These are phyloP conservation scores for Papilio gigon DNA, from an alignment of 2,888 invertebrate genomes.

Conservation along the genomic window DNA sequence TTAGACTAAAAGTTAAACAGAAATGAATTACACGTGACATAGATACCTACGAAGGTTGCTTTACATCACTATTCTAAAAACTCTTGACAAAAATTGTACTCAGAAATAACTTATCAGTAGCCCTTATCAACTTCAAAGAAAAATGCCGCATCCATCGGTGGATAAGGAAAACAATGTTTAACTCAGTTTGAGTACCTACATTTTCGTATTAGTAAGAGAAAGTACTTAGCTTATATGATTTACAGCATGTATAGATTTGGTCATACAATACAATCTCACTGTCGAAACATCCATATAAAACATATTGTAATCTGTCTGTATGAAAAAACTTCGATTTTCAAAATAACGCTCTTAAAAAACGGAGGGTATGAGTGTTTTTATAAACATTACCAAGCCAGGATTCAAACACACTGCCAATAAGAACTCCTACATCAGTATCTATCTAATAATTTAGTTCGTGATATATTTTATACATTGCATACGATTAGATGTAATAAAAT, in stretches of 20 bases:
- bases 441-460: neutral
- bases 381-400: too few relatives aligned
- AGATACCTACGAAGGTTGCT: neutral
- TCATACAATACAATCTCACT: too few relatives aligned
- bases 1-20: neutral
- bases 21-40: neutral
- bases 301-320: too few relatives aligned
- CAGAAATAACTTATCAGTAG: constrained; percentile 7
- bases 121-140: constrained; percentile 8
- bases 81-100: constrained; percentile 15
- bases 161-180: constrained; percentile 4
- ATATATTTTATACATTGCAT: neutral
- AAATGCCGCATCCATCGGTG: neutral
- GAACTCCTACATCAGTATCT: neutral
- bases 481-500: constrained; percentile 14
- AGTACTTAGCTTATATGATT: too few relatives aligned
- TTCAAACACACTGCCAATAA: neutral
- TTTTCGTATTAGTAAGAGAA: neutral
- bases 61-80: constrained; percentile 5
- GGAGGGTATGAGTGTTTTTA: too few relatives aligned
- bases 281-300: too few relatives aligned
- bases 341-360: too few relatives aligned
- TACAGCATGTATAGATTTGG: too few relatives aligned
- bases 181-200: neutral
- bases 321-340: too few relatives aligned